Percentiles rank a stretch among this genome's conserved stretches.
phyloP scores from a whole-genome alignment of 2,113 vertebrate genomes.

The Eretmochelys imbricata region DNA sequence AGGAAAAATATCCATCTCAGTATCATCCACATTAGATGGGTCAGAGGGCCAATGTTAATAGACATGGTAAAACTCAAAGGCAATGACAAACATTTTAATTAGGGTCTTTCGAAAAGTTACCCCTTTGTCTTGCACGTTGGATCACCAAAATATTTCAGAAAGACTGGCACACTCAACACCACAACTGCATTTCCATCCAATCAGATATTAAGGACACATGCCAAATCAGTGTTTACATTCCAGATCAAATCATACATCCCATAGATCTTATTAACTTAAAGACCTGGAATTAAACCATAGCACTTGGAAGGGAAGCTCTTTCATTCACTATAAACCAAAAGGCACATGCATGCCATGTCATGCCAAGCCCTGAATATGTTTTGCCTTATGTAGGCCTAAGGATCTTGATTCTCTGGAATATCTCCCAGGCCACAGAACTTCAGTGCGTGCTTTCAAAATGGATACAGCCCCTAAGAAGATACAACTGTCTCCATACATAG shows the following conservation, averaged over 20 bases:
- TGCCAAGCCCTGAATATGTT: not conserved
- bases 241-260: constrained; percentile 51
- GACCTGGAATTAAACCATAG: constrained; percentile 61
- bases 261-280: constrained; percentile 67
- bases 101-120: constrained; percentile 8
- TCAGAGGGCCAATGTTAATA: not conserved
- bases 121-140: constrained; percentile 27
- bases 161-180: not conserved
- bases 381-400: fast-evolving
- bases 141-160: constrained; percentile 66
- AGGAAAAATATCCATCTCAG: not conserved
- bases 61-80: constrained; percentile 23
- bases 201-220: constrained; percentile 40
- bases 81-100: constrained; percentile 30
- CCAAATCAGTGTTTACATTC: constrained; percentile 62
- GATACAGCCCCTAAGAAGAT: not conserved
- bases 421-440: not conserved
- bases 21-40: fast-evolving
- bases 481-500: fast-evolving
- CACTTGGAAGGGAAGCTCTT: constrained; percentile 37
- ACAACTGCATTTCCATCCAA: constrained; percentile 68
- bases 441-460: not conserved
- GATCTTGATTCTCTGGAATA: not conserved
- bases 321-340: fast-evolving
- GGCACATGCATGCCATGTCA: not conserved